Evolutionary conservation across 2,888 invertebrate species (phyloP).

Genomic region (Sylvicola fuscatus): DNA sequence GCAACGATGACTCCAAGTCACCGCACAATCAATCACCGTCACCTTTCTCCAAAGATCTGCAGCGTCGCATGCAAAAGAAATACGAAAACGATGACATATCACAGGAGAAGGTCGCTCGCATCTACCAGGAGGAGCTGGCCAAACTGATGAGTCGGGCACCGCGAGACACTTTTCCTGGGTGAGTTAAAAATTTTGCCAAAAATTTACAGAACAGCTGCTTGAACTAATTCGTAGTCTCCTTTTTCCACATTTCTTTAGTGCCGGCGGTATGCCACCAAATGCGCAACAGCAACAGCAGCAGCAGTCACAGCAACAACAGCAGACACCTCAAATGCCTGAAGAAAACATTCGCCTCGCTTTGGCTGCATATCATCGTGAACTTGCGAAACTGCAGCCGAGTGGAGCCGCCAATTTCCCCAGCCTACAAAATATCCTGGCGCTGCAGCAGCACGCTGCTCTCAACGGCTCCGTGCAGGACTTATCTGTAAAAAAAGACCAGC

Average conservation of each 20-base stretch:
- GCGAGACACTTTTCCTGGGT: constrained; percentile 64
- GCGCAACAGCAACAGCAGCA: constrained; percentile 13
- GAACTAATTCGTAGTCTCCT: constrained; percentile 36
- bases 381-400: constrained; percentile 51
- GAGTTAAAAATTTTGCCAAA: constrained; percentile 15
- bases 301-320: constrained; percentile 1
- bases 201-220: constrained; percentile 25
- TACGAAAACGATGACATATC: constrained; percentile 90
- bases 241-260: constrained; percentile 70
- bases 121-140: constrained; percentile 87
- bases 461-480: constrained; percentile 65
- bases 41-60: constrained; percentile 37
- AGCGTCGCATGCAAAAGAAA: constrained; percentile 54
- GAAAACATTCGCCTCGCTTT: constrained; percentile 79
- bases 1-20: constrained; percentile 66
- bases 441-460: constrained; percentile 50
- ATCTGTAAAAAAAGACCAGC: constrained; percentile 56
- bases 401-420: constrained; percentile 33
- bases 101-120: constrained; percentile 85
- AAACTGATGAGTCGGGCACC: constrained; percentile 76
- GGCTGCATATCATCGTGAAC: constrained; percentile 83
- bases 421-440: constrained; percentile 45
- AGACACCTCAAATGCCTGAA: constrained; percentile 27
- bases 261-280: constrained; percentile 15
- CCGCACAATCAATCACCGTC: constrained; percentile 60